Conservation (phyloP, 2,797 vertebrate genomes). For the Gallinago stenura region DNA sequence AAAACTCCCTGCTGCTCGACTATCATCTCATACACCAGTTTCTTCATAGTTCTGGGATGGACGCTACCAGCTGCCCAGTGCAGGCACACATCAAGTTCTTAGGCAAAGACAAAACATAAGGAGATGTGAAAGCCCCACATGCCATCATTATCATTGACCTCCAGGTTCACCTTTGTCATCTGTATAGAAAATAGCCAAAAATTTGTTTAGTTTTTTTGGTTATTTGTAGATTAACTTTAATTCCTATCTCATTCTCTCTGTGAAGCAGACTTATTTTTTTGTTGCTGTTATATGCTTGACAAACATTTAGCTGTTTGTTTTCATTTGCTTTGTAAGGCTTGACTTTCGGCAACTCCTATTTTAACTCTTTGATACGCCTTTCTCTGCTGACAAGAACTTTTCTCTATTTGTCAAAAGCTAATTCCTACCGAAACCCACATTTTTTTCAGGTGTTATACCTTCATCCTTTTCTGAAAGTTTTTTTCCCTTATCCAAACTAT, state of each 20-base stretch:
- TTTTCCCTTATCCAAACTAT: too few relatives aligned
- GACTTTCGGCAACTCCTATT: not conserved
- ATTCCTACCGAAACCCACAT: not conserved
- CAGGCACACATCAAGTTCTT: not conserved
- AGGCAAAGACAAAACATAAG: not conserved
- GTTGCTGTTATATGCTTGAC: not conserved
- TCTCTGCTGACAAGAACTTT: not conserved
- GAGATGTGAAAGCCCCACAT: not conserved
- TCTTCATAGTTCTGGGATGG: not conserved
- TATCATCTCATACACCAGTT: not conserved
- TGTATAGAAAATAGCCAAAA: not conserved
- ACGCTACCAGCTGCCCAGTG: not conserved
- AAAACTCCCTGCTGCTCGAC: not conserved
- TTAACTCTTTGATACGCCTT: not conserved
- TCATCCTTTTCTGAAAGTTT: too few relatives aligned
- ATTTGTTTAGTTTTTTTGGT: not conserved
- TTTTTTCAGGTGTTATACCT: not conserved
- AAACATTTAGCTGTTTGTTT: not conserved
- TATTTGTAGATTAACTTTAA: not conserved
- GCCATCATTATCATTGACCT: not conserved
- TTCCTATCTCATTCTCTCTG: not conserved
- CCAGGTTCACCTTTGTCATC: not conserved
- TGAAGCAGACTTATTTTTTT: not conserved
- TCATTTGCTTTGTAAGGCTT: not conserved
- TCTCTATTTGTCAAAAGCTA: not conserved